phyloP scores from a whole-genome alignment of 1,140 invertebrate species.

The Radopholus similis region DNA sequence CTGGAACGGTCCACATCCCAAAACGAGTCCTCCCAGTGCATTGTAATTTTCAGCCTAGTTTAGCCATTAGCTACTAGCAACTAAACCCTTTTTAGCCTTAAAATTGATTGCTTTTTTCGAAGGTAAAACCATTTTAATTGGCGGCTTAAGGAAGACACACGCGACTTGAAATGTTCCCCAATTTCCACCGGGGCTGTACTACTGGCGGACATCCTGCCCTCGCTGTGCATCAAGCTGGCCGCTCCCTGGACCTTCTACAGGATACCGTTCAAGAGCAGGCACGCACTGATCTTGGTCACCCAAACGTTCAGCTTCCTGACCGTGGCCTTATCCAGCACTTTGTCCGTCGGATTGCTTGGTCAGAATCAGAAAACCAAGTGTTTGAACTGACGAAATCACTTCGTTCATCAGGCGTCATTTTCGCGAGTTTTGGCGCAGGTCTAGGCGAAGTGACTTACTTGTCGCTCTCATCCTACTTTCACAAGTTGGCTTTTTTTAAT shows the following conservation, averaged over 20 bases:
- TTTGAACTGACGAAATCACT: background rate
- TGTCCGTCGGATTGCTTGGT: constrained; percentile 34
- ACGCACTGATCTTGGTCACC: constrained; percentile 18
- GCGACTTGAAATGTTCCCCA: constrained; percentile 27
- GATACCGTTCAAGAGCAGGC: constrained; percentile 29
- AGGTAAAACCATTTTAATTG: background rate
- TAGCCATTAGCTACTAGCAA: background rate
- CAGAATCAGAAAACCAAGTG: background rate
- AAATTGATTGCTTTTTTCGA: constrained; percentile 5
- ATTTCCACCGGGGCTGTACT: constrained; percentile 45
- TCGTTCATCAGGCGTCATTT: constrained; percentile 36
- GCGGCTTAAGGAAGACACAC: constrained; percentile 26
- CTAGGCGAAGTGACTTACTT: constrained; percentile 44
- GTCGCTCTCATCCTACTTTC: constrained; percentile 49
- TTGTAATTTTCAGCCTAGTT: constrained; percentile 20
- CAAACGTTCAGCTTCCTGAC: constrained; percentile 33
- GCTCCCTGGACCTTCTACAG: constrained; percentile 39
- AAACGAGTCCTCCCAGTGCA: constrained; percentile 17
- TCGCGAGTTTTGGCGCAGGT: constrained; percentile 43
- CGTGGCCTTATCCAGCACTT: constrained; percentile 30
- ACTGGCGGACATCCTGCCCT: constrained; percentile 47
- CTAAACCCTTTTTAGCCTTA: background rate
- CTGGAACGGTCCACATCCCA: constrained; percentile 23
- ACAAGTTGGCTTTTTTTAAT: constrained; percentile 7
- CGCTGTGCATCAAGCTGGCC: constrained; percentile 37